Percentiles rank a stretch among this genome's conserved stretches.
Evolutionary conservation across 2,888 invertebrate species (phyloP).

Genomic region (Pasiphila rectangulata): DNA sequence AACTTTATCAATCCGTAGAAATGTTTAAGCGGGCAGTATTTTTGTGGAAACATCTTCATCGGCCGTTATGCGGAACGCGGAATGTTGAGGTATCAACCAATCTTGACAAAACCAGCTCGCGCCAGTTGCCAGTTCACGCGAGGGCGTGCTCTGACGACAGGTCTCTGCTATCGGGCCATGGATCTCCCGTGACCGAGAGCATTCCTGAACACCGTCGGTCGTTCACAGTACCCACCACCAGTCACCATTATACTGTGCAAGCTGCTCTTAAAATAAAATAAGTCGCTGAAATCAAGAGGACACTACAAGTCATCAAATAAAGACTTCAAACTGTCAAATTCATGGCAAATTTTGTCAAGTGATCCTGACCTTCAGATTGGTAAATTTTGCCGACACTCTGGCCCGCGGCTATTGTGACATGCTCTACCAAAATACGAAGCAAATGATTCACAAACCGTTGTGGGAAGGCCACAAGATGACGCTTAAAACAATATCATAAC

Average conservation of each 20-base stretch:
- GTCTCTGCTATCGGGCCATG: conserved; percentile 20
- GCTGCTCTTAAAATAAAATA: background rate
- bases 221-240: conserved; percentile 61
- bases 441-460: conserved; percentile 64
- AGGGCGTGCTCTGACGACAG: conserved; percentile 22
- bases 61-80: conserved; percentile 34
- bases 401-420: background rate
- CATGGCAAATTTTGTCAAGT: no score
- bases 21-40: conserved; percentile 47
- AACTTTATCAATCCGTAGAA: conserved; percentile 52
- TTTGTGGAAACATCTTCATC: conserved; percentile 41
- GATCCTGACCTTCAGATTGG: background rate
- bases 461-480: conserved; percentile 57
- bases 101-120: conserved; percentile 32
- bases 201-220: conserved; percentile 52
- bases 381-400: background rate
- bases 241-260: conserved; percentile 2
- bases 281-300: no score
- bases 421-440: conserved; percentile 49
- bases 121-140: conserved; percentile 18
- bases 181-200: conserved; percentile 31
- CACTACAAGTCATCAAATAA: no score
- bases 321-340: no score
- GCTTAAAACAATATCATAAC: conserved; percentile 66
- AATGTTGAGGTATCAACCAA: conserved; percentile 30